These are phyloP conservation scores for Dyspetes luteomarginatus DNA, from an alignment of 2,888 invertebrate species.

Conservation along the genomic window DNA sequence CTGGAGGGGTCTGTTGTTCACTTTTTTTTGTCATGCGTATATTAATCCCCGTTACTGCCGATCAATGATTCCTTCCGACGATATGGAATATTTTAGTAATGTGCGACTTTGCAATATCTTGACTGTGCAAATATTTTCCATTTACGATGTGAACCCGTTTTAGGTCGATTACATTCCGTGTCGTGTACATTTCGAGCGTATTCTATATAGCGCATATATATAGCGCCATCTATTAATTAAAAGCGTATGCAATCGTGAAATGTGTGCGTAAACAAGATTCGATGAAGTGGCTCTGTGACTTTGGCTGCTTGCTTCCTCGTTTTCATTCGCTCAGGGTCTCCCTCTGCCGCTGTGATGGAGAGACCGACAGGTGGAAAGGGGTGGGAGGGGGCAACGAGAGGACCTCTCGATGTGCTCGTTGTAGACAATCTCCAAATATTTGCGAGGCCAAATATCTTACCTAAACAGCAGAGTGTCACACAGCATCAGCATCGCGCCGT, in stretches of 20 bases:
- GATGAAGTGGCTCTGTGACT: slow-evolving; percentile 73
- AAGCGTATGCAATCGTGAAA: not conserved
- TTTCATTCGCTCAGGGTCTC: slow-evolving; percentile 22
- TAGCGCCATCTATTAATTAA: not conserved
- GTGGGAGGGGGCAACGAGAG: slow-evolving; percentile 70
- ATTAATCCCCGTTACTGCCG: not conserved
- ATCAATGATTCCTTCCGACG: slow-evolving; percentile 15
- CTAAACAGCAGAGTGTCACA: slow-evolving; percentile 81
- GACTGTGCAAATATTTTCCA: not conserved
- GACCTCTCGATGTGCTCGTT: slow-evolving; percentile 68
- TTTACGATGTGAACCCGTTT: not conserved
- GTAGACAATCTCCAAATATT: slow-evolving; percentile 83
- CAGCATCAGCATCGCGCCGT: slow-evolving; percentile 72
- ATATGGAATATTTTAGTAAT: no score
- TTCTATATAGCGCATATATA: not conserved
- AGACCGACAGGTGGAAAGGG: slow-evolving; percentile 64
- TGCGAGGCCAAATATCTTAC: slow-evolving; percentile 83
- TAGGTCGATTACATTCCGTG: not conserved
- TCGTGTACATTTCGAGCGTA: not conserved
- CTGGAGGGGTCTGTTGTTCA: not conserved
- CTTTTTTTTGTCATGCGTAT: not conserved
- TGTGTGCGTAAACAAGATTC: slow-evolving; percentile 73
- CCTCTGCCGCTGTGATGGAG: slow-evolving; percentile 13
- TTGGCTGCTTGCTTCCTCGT: slow-evolving; percentile 47
- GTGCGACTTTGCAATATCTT: no score